Base-by-base conservation (phyloP, 2,888 invertebrate genomes). In the Epinotia ramella region DNA sequence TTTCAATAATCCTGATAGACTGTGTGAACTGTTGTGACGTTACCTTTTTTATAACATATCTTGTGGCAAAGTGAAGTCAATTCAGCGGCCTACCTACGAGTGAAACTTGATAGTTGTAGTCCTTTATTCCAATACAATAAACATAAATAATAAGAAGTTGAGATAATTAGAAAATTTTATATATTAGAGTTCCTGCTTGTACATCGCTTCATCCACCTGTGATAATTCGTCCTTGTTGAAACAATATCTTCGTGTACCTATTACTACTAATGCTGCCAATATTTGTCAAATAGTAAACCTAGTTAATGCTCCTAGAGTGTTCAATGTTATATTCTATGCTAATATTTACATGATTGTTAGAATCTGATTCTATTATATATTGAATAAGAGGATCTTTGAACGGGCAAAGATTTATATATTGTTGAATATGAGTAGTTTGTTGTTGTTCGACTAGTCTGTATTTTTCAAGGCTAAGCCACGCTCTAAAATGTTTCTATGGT, bases 171-270 rank as follows among this genome's bases (percentile, higher is more conserved):
- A 79, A 82, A 84, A 84, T 84, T 83, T 87, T 87, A 85, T 83
- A 83, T 84, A 84, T 85, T 93, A 92, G 91, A 91, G 91, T 91
- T 93, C 93, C 93, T 93, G 94, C 91, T 90, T 92, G 90, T 91
- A 87, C 83, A 89, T 91, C 87, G 93, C 92, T 93, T 92, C 82
- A 89, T 89, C 87, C 86, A 90, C 91, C 93, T 94, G 94, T 94
- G 94, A 94, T 94, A 94, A 85, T 88, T 88, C 86, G 84, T 87
- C 88, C 87, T 88, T 84, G 80, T 80, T 85, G 80, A 88, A 88
- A 84, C 85, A 90, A 89, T 80, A 87, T 80, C 81, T 88, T 84
- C 84, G 86, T 85, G 80, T 80, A 87, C 70, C 59, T 70, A 75
- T 86, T 82, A 85, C 83, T 84, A 49, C 53, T 53, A 78, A 87